Conservation (phyloP, 92 coral and sea anemone genomes). For the Ricordea florida region DNA sequence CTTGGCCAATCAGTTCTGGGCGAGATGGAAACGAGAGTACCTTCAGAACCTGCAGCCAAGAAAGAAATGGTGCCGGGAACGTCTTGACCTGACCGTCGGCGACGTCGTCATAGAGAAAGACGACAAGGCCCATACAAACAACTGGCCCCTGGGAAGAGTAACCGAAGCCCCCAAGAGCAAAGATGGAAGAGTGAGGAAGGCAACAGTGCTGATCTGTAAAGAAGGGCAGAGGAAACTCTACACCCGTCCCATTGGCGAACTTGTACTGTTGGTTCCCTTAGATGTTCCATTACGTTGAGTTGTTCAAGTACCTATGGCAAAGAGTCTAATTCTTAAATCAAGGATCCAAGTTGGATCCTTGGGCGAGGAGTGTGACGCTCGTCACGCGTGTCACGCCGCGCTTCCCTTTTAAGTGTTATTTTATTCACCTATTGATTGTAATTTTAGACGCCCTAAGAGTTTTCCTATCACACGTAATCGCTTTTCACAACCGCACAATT, state of each 20-base stretch:
- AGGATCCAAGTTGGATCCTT: too few species aligned
- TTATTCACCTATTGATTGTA: too few species aligned
- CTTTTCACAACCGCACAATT: too few species aligned
- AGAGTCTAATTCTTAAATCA: too few species aligned
- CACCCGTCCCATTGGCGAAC: neutral
- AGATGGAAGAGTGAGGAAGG: constrained; percentile 29
- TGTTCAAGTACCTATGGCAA: too few species aligned
- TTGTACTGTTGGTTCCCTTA: neutral
- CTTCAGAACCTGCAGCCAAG: constrained; percentile 5
- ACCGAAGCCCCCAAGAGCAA: constrained; percentile 4
- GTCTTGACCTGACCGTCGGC: constrained; percentile 7
- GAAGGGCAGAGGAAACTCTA: neutral
- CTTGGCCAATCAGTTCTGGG: constrained; percentile 6
- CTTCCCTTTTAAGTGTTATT: too few species aligned
- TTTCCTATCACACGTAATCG: too few species aligned
- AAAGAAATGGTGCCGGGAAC: constrained; percentile 1
- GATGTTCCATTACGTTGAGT: too few species aligned
- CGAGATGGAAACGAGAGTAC: constrained; percentile 18
- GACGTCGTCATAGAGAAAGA: constrained; percentile 31
- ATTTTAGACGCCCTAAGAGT: too few species aligned
- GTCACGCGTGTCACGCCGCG: too few species aligned
- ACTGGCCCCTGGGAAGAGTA: constrained; percentile 31
- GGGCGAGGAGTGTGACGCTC: too few species aligned
- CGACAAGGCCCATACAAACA: constrained; percentile 9
- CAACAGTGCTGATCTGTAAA: neutral